These are phyloP conservation scores for Papilio dardanus DNA, from an alignment of 1,140 invertebrate genomes.

Conservation along the genomic window DNA sequence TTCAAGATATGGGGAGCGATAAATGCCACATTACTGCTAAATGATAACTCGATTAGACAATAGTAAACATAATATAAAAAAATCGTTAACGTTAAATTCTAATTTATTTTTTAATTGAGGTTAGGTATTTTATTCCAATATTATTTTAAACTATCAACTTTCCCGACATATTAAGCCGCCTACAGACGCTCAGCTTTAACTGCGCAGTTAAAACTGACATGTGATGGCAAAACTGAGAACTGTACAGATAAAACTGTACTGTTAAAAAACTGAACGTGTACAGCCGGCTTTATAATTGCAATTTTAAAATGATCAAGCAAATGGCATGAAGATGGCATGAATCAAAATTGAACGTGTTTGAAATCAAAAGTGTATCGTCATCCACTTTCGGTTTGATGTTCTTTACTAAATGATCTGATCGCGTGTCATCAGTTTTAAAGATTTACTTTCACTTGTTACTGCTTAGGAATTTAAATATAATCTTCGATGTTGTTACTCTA, in stretches of 20 bases:
- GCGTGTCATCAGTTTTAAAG: slow-evolving; percentile 48
- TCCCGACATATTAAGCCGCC: too few species aligned
- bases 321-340: background rate
- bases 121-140: background rate
- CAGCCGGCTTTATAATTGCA: too few species aligned
- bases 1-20: background rate
- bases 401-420: slow-evolving; percentile 52
- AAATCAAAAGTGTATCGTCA: slow-evolving; percentile 34
- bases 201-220: too few species aligned
- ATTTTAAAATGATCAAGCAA: background rate
- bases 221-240: too few species aligned
- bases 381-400: slow-evolving; percentile 43
- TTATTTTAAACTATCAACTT: background rate
- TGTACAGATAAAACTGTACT: too few species aligned
- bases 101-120: too few species aligned
- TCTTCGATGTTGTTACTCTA: background rate
- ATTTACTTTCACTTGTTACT: slow-evolving; percentile 52
- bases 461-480: slow-evolving; percentile 44
- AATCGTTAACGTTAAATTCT: background rate
- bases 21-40: background rate
- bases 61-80: background rate
- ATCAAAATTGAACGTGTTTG: slow-evolving; percentile 18
- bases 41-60: slow-evolving; percentile 10
- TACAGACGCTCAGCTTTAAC: too few species aligned
- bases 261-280: background rate